Evolutionary conservation across 1,140 invertebrate species (phyloP).

Genomic region (Schlechtendalia chinensis): DNA sequence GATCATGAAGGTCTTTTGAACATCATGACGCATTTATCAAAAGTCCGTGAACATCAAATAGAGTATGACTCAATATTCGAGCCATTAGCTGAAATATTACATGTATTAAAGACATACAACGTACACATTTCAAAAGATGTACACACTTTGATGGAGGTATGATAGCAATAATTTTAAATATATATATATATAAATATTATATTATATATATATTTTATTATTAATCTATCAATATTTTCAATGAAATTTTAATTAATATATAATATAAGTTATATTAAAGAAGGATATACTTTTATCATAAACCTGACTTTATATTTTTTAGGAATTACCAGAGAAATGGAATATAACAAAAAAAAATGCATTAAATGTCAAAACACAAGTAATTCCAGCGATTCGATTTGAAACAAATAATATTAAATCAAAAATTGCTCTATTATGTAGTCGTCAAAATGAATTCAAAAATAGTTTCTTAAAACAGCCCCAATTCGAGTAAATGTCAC

Average conservation of each 20-base stretch:
- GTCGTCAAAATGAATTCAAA: constrained; percentile 72
- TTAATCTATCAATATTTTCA: too few species aligned
- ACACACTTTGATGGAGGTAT: constrained; percentile 54
- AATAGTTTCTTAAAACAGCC: constrained; percentile 66
- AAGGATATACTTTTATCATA: constrained; percentile 36
- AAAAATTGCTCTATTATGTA: constrained; percentile 75
- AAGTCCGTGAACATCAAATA: constrained; percentile 58
- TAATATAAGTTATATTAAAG: too few species aligned
- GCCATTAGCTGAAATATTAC: constrained; percentile 74
- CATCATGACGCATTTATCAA: constrained; percentile 60
- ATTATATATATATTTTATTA: too few species aligned
- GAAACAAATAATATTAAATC: constrained; percentile 68
- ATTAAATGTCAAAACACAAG: constrained; percentile 79
- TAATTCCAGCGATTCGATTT: constrained; percentile 72
- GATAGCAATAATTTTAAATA: too few species aligned
- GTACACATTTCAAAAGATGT: constrained; percentile 69
- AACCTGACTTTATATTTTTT: constrained; percentile 55
- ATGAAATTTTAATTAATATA: too few species aligned
- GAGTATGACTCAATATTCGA: constrained; percentile 66
- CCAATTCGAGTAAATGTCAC: constrained; percentile 65
- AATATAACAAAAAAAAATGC: constrained; percentile 78
- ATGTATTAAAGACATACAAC: constrained; percentile 70
- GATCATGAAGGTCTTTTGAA: constrained; percentile 60
- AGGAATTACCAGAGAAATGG: constrained; percentile 86
- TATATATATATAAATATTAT: too few species aligned